Conservation (phyloP, 2,113 vertebrate species). For the Pseudonaja textilis region DNA sequence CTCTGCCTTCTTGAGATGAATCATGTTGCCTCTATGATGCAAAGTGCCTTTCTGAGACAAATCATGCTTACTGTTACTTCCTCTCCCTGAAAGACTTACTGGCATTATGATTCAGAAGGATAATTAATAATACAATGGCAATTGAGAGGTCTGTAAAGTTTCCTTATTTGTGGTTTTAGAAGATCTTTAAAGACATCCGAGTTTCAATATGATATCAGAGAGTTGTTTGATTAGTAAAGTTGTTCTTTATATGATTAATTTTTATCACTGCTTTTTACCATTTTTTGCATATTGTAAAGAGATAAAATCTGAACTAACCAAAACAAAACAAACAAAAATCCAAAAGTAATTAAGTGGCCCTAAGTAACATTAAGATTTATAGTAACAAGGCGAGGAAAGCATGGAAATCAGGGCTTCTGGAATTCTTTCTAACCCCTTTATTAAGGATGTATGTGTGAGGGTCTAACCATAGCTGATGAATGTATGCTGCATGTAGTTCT, state of each 20-base stretch:
- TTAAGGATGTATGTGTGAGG: not conserved
- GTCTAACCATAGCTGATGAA: not conserved
- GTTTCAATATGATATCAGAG: not conserved
- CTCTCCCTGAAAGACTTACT: not conserved
- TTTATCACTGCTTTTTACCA: not conserved
- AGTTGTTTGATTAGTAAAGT: not conserved
- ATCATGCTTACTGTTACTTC: not conserved
- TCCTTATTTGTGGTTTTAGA: not conserved
- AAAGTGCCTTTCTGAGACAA: not conserved
- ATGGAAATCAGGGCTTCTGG: not conserved
- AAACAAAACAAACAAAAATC: not conserved
- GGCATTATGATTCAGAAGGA: not conserved
- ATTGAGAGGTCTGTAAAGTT: not conserved
- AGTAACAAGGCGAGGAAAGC: not conserved
- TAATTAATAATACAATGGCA: not conserved
- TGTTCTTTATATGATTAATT: not conserved
- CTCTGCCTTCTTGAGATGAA: not conserved
- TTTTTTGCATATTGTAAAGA: not conserved
- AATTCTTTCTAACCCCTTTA: not conserved
- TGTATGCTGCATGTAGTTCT: not conserved
- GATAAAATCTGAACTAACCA: not conserved
- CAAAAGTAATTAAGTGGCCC: not conserved
- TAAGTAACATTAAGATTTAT: not conserved
- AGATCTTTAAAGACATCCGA: not conserved
- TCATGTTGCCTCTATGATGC: not conserved